phyloP scores from a whole-genome alignment of 2,797 vertebrate genomes.

The Psittacula derbiana region DNA sequence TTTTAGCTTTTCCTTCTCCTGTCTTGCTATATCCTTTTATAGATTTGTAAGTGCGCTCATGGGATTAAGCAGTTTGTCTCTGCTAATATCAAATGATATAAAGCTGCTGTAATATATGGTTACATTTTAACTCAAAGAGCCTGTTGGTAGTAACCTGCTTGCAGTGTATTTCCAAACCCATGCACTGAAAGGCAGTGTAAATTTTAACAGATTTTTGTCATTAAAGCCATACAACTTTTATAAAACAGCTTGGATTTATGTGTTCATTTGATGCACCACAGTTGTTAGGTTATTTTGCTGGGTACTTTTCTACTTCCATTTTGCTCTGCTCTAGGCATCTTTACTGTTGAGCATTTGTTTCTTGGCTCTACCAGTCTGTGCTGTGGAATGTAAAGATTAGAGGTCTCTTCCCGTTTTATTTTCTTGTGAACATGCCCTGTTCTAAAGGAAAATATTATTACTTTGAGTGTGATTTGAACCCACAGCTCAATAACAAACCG shows the following conservation, averaged over 20 bases:
- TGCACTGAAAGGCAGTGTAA: slow-evolving; percentile 9
- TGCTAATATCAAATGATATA: slow-evolving; percentile 45
- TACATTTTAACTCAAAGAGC: slow-evolving; percentile 37
- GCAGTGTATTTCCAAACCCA: slow-evolving; percentile 16
- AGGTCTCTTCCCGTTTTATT: neutral
- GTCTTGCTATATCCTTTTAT: neutral
- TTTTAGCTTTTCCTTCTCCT: neutral
- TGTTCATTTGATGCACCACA: slow-evolving; percentile 3
- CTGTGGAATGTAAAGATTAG: slow-evolving; percentile 23
- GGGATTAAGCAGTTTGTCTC: slow-evolving; percentile 62
- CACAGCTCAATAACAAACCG: neutral
- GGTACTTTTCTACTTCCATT: neutral
- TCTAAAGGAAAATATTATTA: slow-evolving; percentile 2
- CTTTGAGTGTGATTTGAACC: neutral
- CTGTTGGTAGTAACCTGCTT: slow-evolving; percentile 28
- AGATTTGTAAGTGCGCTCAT: slow-evolving; percentile 38
- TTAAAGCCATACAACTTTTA: slow-evolving; percentile 46
- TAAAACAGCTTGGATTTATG: slow-evolving; percentile 11
- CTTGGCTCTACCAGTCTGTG: neutral
- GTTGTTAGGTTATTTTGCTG: neutral
- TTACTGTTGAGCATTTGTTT: slow-evolving; percentile 1
- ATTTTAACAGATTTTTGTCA: slow-evolving; percentile 53
- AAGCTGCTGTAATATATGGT: slow-evolving; percentile 18
- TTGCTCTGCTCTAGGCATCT: neutral
- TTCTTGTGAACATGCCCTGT: neutral